Base-by-base conservation (phyloP, 2,113 vertebrate genomes). In the Desmodus rotundus region DNA sequence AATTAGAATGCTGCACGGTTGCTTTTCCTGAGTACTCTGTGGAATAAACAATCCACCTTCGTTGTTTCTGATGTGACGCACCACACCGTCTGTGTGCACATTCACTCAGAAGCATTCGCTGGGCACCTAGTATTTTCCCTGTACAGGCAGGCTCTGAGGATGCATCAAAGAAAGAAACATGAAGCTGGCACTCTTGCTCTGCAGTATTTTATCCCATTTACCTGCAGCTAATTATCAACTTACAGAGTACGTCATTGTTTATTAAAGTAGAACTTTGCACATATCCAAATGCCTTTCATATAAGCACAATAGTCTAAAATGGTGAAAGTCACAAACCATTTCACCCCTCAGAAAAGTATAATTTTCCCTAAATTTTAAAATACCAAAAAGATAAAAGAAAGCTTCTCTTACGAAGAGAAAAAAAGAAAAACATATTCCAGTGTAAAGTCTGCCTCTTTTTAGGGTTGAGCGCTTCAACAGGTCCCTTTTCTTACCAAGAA, bases 181-280 rank as follows among this genome's bases (percentile, higher is more conserved):
- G 2, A 20, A 45, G 4, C 77, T 95, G 31, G 17, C 1, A 9
- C 16, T 33, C 70, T 33, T 31, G 28, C 7, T 72, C 10, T 38
- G 4, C 50, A 24, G 15, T 47, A 17, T 58, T 67, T 74, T 58
- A 61, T 50, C 11, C 11, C 58, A 43, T 82, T 33, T 83, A 31
- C 4, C 45, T 24, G 24, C 22, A 50, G 24, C 38, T 33, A 81
- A 56, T 89, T 67, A 33, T 82, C 26, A 77, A 77, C 20, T 86
- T 68, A 26, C 0, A 68, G 28, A 36, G 10, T 41, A 22, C 13
- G 3, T 26, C 33, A 61, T 26, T 47, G n/a, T 77, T 19, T 43
- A 63, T 76, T 73, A 77, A 87, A 78, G 5, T 87, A 78, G 70
- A 19, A 63, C n/a, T 28, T 93, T 80, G 87, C n/a, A 89, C 16